phyloP scores from a whole-genome alignment of 2,113 vertebrate genomes.

The Ageneiosus marmoratus region DNA sequence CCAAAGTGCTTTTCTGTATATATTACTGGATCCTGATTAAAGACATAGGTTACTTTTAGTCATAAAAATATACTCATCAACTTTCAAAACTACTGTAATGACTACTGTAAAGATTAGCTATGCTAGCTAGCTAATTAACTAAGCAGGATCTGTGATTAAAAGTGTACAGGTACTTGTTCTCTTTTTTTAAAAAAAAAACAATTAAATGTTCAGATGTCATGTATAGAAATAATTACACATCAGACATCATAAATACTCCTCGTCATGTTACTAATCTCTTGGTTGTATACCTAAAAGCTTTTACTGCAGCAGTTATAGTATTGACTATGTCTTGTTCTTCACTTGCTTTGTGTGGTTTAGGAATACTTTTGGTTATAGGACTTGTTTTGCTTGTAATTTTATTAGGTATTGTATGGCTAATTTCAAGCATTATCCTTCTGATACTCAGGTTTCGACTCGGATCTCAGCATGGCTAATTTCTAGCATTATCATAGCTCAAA shows the following conservation, averaged over 20 bases:
- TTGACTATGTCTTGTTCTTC: too few species aligned
- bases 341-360: too few species aligned
- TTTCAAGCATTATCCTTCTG: too few species aligned
- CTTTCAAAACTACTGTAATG: neutral
- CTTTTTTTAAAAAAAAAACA: too few species aligned
- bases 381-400: too few species aligned
- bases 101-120: neutral
- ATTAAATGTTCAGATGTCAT: neutral
- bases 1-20: neutral
- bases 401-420: too few species aligned
- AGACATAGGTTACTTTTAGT: neutral
- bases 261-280: neutral
- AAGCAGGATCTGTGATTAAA: neutral
- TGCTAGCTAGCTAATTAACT: neutral
- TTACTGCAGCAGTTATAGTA: too few species aligned
- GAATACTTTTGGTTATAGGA: too few species aligned
- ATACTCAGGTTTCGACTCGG: too few species aligned
- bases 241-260: neutral
- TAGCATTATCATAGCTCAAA: too few species aligned
- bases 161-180: neutral
- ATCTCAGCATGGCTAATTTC: too few species aligned
- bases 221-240: neutral
- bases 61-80: neutral
- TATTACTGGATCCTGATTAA: neutral
- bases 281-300: too few species aligned